A percentile compares a stretch with the other conserved stretches of the same genome.
Conservation (phyloP, 2,888 invertebrate species). For the Mythimna lalbum region DNA sequence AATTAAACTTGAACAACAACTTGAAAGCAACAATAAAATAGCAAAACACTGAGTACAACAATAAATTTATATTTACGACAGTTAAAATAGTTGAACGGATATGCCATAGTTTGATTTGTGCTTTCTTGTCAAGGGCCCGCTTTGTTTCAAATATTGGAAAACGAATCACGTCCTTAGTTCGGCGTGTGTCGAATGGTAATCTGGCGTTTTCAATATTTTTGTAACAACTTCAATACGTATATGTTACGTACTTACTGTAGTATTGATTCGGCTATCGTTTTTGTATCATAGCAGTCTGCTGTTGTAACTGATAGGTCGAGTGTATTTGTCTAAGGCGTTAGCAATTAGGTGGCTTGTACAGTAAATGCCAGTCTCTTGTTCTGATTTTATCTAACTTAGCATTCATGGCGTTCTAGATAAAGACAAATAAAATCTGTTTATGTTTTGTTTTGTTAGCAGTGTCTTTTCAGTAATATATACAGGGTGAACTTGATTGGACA, state of each 20-base stretch:
- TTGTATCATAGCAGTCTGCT: conserved; percentile 17
- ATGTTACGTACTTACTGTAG: conserved; percentile 66
- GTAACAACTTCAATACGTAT: conserved; percentile 75
- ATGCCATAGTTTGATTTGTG: conserved; percentile 83
- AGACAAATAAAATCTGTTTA: background rate
- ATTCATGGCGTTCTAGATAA: background rate
- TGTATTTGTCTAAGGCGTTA: conserved; percentile 19
- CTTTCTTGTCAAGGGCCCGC: conserved; percentile 82
- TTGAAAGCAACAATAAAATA: conserved; percentile 74
- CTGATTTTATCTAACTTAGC: background rate
- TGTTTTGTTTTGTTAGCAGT: background rate
- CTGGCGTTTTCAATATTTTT: conserved; percentile 83
- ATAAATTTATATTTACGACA: conserved; percentile 74
- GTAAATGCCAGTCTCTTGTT: background rate
- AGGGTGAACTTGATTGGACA: too few species aligned
- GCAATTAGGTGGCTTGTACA: background rate
- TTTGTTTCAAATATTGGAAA: conserved; percentile 86
- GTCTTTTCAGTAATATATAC: background rate
- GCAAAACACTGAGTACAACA: conserved; percentile 58
- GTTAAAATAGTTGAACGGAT: conserved; percentile 76
- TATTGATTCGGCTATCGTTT: conserved; percentile 52
- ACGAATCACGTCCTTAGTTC: conserved; percentile 81
- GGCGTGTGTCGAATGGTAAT: conserved; percentile 83
- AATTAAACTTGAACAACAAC: conserved; percentile 71
- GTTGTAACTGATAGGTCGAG: conserved; percentile 15